phyloP scores from a whole-genome alignment of 2,797 vertebrate species.

The Sarcophilus harrisii region DNA sequence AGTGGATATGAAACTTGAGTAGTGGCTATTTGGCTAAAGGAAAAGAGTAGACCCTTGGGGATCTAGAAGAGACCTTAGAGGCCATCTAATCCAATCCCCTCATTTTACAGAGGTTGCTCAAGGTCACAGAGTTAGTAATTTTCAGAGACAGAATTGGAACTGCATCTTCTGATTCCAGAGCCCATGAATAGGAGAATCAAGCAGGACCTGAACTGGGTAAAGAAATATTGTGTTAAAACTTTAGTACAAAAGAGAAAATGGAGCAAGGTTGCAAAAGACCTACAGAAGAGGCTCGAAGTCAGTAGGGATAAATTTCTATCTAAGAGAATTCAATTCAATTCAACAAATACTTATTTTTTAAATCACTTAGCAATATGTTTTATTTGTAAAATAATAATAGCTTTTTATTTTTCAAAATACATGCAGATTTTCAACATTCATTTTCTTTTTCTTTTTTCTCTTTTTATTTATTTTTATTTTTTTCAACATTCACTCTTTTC shows the following conservation, averaged over 20 bases:
- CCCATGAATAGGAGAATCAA: not conserved
- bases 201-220: not conserved
- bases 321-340: not conserved
- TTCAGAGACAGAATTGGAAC: not conserved
- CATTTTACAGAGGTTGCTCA: not conserved
- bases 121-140: constrained; percentile 22
- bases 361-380: no score
- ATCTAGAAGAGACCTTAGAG: not conserved
- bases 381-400: no score
- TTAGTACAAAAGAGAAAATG: not conserved
- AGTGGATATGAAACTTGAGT: not conserved
- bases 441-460: no score
- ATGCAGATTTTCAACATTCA: no score
- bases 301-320: not conserved
- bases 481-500: no score
- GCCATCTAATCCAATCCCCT: not conserved
- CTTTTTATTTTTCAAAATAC: no score
- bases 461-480: no score
- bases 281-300: not conserved
- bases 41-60: not conserved
- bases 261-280: not conserved
- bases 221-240: not conserved
- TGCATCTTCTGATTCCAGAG: not conserved
- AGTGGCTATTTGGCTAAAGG: not conserved
- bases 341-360: not conserved